These are phyloP conservation scores for Cynopterus brachyotis DNA, from an alignment of 2,113 vertebrate genomes.

Conservation along the genomic window DNA sequence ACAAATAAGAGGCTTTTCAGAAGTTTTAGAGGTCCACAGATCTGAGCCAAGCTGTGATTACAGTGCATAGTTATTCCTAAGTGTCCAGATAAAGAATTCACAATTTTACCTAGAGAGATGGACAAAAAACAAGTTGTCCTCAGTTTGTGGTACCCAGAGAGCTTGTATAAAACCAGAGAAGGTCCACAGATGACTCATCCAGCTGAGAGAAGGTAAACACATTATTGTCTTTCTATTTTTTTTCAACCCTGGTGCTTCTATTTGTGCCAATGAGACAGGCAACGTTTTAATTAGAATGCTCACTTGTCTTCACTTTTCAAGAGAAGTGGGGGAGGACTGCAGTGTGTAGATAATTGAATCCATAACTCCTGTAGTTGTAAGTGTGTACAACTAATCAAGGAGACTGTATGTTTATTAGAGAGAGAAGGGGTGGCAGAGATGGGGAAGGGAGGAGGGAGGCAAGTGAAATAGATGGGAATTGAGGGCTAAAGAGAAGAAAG, in stretches of 20 bases:
- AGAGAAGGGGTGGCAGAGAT: accelerated
- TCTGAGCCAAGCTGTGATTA: conserved; percentile 20
- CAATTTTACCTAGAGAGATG: background rate
- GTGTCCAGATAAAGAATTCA: conserved; percentile 38
- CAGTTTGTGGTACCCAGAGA: background rate
- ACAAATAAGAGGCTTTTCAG: conserved; percentile 52
- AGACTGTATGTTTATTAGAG: background rate
- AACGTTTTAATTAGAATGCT: conserved; percentile 61
- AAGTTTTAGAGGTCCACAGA: conserved; percentile 15
- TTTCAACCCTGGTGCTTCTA: background rate
- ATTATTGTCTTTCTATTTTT: background rate
- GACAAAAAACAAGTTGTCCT: conserved; percentile 53
- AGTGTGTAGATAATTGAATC: conserved; percentile 59
- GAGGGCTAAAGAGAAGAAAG: background rate
- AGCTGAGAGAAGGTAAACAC: background rate
- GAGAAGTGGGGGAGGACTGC: background rate
- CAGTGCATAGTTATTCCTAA: conserved; percentile 37
- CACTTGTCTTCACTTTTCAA: conserved; percentile 55
- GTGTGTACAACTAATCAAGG: background rate
- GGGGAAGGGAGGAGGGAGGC: background rate
- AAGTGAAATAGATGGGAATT: background rate
- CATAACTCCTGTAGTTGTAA: conserved; percentile 52
- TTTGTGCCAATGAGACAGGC: conserved; percentile 4
- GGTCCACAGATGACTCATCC: conserved; percentile 42
- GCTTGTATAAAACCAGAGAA: background rate